These are phyloP conservation scores for Hyperopisus bebe DNA, from an alignment of 2,113 vertebrate genomes.

Conservation along the genomic window DNA sequence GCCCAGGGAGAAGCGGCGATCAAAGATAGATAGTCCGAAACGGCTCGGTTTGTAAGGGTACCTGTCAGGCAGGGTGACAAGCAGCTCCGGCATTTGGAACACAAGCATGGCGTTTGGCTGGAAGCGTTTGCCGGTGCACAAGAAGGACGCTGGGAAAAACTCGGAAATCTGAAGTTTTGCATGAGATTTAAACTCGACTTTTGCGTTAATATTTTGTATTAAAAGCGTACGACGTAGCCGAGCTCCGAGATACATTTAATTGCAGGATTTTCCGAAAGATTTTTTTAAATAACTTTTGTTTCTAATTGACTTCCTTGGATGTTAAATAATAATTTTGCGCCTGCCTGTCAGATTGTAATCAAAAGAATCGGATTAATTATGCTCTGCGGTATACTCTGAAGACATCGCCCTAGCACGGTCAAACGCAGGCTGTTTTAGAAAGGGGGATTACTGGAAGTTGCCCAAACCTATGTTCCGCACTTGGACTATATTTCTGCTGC, in stretches of 20 bases:
- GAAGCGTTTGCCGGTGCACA: neutral
- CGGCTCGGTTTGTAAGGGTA: neutral
- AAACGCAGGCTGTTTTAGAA: neutral
- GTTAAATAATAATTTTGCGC: neutral
- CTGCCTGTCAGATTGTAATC: neutral
- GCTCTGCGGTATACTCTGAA: neutral
- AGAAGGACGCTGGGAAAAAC: neutral
- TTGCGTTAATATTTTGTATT: neutral
- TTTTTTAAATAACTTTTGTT: neutral
- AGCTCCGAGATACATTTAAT: neutral
- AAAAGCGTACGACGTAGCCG: neutral
- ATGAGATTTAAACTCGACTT: neutral
- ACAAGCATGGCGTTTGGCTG: neutral
- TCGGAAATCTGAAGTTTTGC: neutral
- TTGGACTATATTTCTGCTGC: constrained; percentile 4
- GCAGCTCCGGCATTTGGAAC: neutral
- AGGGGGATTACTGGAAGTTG: neutral
- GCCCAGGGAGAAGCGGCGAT: neutral
- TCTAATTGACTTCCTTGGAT: neutral
- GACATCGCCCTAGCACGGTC: neutral
- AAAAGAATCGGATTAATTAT: neutral
- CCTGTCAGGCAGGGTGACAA: neutral
- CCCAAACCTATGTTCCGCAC: constrained; percentile 8
- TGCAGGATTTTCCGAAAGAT: neutral
- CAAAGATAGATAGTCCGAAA: neutral